phyloP scores from a whole-genome alignment of 2,113 vertebrate species.

The Ranitomeya variabilis region DNA sequence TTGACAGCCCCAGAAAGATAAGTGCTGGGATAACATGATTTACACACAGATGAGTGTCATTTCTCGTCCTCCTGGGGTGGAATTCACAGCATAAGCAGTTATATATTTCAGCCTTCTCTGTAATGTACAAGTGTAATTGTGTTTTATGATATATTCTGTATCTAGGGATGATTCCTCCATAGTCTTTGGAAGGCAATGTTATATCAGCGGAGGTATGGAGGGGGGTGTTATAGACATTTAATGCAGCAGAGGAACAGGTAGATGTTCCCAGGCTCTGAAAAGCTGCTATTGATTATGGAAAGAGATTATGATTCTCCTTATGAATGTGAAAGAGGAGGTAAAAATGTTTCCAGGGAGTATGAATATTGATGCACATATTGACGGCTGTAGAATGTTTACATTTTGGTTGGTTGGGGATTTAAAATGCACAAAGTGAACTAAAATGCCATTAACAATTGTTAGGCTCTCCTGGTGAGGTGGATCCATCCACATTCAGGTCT shows the following conservation, averaged over 20 bases:
- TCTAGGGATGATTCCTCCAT: constrained; percentile 25
- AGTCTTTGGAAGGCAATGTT: constrained; percentile 6
- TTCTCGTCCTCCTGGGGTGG: constrained; percentile 28
- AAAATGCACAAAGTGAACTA: neutral
- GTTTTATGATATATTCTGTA: constrained; percentile 42
- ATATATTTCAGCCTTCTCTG: constrained; percentile 29
- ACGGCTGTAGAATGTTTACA: neutral
- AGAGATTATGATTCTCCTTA: neutral
- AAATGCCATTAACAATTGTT: neutral
- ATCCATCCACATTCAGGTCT: too few relatives aligned
- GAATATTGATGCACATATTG: neutral
- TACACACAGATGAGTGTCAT: constrained; percentile 40
- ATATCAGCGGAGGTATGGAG: neutral
- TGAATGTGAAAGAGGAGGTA: neutral
- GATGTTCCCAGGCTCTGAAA: neutral
- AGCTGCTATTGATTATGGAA: neutral
- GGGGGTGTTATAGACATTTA: constrained; percentile 9
- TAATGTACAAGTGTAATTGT: constrained; percentile 51
- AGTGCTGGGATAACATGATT: constrained; percentile 19
- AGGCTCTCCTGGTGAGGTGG: too few relatives aligned
- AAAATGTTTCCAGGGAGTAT: neutral
- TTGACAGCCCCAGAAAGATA: constrained; percentile 33
- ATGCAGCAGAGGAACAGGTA: constrained; percentile 2
- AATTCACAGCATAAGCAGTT: constrained; percentile 24
- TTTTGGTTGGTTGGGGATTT: neutral